A percentile compares a stretch with the other conserved stretches of the same genome.
These are phyloP conservation scores for Thamnophis elegans DNA, from an alignment of 2,797 vertebrate genomes.

Conservation along the genomic window DNA sequence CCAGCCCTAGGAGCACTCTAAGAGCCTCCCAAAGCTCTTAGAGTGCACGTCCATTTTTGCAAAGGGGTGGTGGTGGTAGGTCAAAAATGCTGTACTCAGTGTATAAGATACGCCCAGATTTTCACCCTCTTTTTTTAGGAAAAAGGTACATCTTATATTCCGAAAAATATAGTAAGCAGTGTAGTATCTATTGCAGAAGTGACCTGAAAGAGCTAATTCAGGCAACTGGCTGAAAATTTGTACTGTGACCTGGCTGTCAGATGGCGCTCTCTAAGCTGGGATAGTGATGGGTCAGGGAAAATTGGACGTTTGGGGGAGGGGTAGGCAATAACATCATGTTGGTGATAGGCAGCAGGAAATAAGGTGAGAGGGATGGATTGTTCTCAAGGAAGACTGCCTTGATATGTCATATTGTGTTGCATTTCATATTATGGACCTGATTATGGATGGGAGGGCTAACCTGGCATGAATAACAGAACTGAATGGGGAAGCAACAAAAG, in stretches of 20 bases:
- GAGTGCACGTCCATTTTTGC: too few relatives aligned
- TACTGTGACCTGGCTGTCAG: not conserved
- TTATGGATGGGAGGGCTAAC: not conserved
- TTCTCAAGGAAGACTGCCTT: not conserved
- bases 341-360: not conserved
- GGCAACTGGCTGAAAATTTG: not conserved
- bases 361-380: not conserved
- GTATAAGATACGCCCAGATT: too few relatives aligned
- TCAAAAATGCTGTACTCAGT: too few relatives aligned
- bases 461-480: not conserved
- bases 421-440: not conserved
- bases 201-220: not conserved
- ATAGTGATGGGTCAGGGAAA: not conserved
- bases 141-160: too few relatives aligned
- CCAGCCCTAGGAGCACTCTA: too few relatives aligned
- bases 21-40: too few relatives aligned
- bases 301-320: not conserved
- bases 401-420: not conserved
- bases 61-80: too few relatives aligned
- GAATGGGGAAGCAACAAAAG: not conserved
- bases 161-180: not conserved
- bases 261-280: not conserved
- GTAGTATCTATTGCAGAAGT: not conserved
- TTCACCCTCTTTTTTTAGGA: too few relatives aligned
- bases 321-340: not conserved